Evolutionary conservation across 2,797 vertebrate species (phyloP).

Genomic region (Hafferia zeledoni): DNA sequence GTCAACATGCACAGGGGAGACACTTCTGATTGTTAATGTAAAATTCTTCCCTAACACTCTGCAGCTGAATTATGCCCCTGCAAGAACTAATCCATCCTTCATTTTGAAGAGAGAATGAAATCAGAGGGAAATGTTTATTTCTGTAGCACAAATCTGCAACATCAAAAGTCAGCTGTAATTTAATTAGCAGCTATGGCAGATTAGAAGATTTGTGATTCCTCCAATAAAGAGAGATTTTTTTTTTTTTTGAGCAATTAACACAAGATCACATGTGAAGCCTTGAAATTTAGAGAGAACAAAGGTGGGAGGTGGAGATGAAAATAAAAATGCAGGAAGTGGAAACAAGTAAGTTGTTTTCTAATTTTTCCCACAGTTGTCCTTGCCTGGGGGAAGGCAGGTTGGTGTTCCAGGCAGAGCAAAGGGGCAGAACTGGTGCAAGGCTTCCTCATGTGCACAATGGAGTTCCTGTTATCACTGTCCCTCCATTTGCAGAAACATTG

Average conservation of each 20-base stretch:
- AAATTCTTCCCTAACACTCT: neutral
- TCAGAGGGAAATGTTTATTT: conserved; percentile 22
- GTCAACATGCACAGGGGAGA: neutral
- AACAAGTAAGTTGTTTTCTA: neutral
- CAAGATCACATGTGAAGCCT: conserved; percentile 41
- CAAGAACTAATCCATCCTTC: neutral
- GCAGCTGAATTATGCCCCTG: neutral
- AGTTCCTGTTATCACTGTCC: neutral
- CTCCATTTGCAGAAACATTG: neutral
- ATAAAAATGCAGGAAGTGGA: neutral
- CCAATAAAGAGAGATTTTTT: neutral
- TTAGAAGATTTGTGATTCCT: conserved; percentile 26
- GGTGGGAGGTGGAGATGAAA: neutral
- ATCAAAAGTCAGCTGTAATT: conserved; percentile 42
- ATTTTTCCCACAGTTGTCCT: neutral
- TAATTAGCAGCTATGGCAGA: conserved; percentile 56
- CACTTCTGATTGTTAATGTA: neutral
- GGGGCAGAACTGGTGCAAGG: neutral
- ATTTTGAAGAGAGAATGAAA: neutral
- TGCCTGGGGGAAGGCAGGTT: neutral
- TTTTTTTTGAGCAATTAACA: conserved; percentile 46
- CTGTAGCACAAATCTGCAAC: neutral
- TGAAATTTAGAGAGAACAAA: conserved; percentile 31
- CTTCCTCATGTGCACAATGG: neutral
- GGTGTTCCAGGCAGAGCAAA: neutral